Base-by-base conservation (phyloP, 1,140 invertebrate species). In the Aethina tumida region DNA sequence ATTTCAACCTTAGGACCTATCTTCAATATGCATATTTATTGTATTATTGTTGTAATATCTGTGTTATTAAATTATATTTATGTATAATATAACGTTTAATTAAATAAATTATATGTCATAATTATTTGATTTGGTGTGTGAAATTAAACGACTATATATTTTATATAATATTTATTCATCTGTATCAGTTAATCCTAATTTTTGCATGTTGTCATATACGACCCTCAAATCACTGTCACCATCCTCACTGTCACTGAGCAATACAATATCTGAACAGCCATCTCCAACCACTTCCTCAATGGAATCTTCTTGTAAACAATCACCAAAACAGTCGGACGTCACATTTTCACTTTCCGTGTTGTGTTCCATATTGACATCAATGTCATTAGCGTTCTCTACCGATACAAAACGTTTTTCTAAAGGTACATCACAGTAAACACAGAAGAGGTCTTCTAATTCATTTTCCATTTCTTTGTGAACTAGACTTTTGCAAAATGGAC, bases 401-500 rank as follows among this genome's bases (percentile, higher is more conserved):
- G 40, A 31, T 3, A 45, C 34, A 32, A 24, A 37, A 13, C 48
- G 32, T 32, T 38, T 39, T 25, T 45, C 34, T 50, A 59, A 50
- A 7, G 43, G 46, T 16, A 54, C 39, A 37, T 59, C 53, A 42
- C 56, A 59, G 39, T 49, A 59, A 9, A 47, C 45, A 39, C 55
- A 57, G 14, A 41, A 37, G n/a, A 55, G 31, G 5, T 15, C 10
- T 8, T 35, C 33, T 15, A 37, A 27, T 29, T 53, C 49, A n/a
- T 45, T 44, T 27, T 26, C 38, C 6, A 55, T 37, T 36, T 53
- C 44, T 12, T 36, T 37, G 29, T 54, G 53, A 6, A 45, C 56
- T 5, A 54, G n/a, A 22, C 41, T 42, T 22, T 49, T 38, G 33
- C 56, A 59, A 22, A 47, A 34, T 15, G 44, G 33, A 28, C 56